Conservation (phyloP, 1,140 invertebrate species). For the Trinorchestia longiramus region DNA sequence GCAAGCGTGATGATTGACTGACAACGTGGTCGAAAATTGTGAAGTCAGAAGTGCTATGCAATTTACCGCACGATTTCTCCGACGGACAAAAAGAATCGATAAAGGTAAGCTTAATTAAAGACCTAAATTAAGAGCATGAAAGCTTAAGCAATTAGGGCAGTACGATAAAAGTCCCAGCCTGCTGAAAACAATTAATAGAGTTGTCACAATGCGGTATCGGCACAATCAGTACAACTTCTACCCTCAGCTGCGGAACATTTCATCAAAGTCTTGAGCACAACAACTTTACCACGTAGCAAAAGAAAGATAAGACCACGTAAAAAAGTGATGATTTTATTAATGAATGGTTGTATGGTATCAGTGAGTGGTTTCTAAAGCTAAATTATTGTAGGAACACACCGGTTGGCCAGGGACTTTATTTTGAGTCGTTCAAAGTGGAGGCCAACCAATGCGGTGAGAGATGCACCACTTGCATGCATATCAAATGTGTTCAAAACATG, state of each 20-base stretch:
- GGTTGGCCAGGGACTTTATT: no score
- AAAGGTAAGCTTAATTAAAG: not conserved
- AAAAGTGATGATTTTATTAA: not conserved
- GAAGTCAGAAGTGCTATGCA: not conserved
- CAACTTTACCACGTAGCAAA: not conserved
- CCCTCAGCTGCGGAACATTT: not conserved
- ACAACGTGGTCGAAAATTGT: not conserved
- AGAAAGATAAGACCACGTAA: not conserved
- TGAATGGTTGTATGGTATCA: not conserved
- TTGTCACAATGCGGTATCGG: not conserved
- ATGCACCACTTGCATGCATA: no score
- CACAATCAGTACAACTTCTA: not conserved
- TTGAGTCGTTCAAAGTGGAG: no score
- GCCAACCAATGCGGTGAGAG: no score
- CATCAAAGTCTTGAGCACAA: not conserved
- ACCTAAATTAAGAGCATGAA: not conserved
- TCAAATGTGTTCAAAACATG: no score
- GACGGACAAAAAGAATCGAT: not conserved
- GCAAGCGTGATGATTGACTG: not conserved
- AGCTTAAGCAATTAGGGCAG: not conserved
- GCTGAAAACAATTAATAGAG: not conserved
- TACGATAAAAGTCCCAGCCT: not conserved
- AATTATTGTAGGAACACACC: not conserved
- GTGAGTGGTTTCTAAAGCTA: not conserved
- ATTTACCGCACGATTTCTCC: not conserved